Conservation (phyloP, 2,113 vertebrate species). For the Coryphaenoides rupestris region DNA sequence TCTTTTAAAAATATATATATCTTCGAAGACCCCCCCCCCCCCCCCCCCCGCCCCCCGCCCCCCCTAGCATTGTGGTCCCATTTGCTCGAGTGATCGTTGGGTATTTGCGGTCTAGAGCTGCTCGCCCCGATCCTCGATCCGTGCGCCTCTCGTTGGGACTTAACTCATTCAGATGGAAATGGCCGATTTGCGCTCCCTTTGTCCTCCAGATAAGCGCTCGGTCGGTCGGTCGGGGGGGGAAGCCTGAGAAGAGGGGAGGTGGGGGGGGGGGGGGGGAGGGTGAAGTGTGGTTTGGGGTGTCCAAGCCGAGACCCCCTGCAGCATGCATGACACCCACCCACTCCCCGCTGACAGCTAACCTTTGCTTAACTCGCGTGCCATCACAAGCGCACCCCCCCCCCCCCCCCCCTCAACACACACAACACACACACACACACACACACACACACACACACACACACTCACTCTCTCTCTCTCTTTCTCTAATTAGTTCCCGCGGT, state of each 20-base stretch:
- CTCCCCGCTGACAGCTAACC: conserved; percentile 57
- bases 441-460: too few species aligned
- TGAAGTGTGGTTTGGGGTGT: conserved; percentile 8
- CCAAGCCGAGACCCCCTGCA: not conserved
- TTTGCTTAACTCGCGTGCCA: conserved; percentile 77
- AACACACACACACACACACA: too few species aligned
- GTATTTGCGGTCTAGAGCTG: conserved; percentile 72
- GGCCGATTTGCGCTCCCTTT: conserved; percentile 67
- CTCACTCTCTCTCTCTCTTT: too few species aligned
- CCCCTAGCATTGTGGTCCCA: conserved; percentile 65
- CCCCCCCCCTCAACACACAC: too few species aligned
- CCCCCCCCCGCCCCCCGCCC: conserved; percentile 5
- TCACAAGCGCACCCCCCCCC: conserved; percentile 72
- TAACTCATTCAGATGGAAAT: conserved; percentile 81
- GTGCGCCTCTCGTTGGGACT: conserved; percentile 66
- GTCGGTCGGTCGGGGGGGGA: conserved; percentile 25
- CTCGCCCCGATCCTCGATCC: conserved; percentile 65
- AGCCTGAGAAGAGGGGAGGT: conserved; percentile 4
- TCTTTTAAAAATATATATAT: conserved; percentile 66
- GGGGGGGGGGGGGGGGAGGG: not conserved
- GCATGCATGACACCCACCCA: not conserved
- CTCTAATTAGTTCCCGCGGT: conserved; percentile 67
- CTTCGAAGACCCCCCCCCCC: conserved; percentile 43
- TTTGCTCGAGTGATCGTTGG: conserved; percentile 79
- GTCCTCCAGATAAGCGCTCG: conserved; percentile 57